These are phyloP conservation scores for Macropus fuliginosus DNA, from an alignment of 2,797 vertebrate species.

Conservation along the genomic window DNA sequence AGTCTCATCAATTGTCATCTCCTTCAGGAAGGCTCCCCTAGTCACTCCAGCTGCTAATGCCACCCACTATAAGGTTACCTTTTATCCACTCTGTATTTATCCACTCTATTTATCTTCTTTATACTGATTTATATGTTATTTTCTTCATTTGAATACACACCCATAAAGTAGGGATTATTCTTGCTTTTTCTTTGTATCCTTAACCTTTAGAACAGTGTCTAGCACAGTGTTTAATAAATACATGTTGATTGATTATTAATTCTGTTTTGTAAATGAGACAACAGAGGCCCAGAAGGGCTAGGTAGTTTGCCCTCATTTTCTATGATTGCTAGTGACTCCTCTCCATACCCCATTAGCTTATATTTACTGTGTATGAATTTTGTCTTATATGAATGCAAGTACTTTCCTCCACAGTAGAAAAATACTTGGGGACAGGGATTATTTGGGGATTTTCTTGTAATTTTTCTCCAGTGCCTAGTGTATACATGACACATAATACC, in stretches of 20 bases:
- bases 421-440: background rate
- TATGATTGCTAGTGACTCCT: background rate
- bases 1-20: background rate
- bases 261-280: background rate
- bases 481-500: background rate
- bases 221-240: background rate
- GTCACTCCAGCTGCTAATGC: background rate
- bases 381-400: background rate
- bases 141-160: background rate
- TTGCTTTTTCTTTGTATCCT: background rate
- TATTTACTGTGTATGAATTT: background rate
- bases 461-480: background rate
- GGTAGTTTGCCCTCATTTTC: background rate
- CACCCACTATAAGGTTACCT: background rate
- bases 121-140: background rate
- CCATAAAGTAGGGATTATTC: background rate
- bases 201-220: background rate
- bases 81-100: background rate
- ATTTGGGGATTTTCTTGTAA: background rate
- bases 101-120: background rate
- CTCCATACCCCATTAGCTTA: background rate
- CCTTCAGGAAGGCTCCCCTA: background rate
- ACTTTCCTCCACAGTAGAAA: background rate
- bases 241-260: background rate
- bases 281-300: background rate